A percentile compares a stretch with the other conserved stretches of the same genome.
phyloP scores from a whole-genome alignment of 1,140 invertebrate species.

The Hylaeus anthracinus region DNA sequence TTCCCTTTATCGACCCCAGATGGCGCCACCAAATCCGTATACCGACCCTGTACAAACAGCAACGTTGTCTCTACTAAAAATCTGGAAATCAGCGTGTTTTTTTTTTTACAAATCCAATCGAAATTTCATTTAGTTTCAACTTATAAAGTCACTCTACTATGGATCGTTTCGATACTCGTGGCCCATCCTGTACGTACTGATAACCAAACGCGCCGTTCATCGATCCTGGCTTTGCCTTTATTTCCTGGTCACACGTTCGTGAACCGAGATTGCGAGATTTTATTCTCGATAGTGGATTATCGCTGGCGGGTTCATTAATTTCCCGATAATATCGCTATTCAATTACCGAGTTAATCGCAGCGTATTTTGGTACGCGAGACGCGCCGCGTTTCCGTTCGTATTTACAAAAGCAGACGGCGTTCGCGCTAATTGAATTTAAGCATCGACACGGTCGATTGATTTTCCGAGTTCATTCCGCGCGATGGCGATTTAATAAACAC shows the following conservation, averaged over 20 bases:
- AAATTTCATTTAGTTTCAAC: too few relatives aligned
- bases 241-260: background rate
- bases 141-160: too few relatives aligned
- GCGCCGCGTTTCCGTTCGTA: too few relatives aligned
- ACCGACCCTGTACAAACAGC: too few relatives aligned
- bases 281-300: background rate
- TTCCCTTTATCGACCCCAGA: too few relatives aligned
- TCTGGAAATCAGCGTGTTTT: too few relatives aligned
- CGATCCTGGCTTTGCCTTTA: background rate
- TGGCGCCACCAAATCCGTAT: too few relatives aligned
- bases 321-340: slow-evolving; percentile 12
- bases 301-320: slow-evolving; percentile 11
- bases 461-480: background rate
- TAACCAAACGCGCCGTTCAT: background rate
- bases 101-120: too few relatives aligned
- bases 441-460: background rate
- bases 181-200: background rate
- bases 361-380: background rate
- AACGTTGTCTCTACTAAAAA: too few relatives aligned
- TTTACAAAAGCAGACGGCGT: background rate
- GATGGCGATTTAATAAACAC: background rate
- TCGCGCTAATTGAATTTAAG: slow-evolving; percentile 7
- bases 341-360: slow-evolving; percentile 37
- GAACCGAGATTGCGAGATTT: slow-evolving; percentile 11
- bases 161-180: too few relatives aligned